A percentile compares a stretch with the other conserved stretches of the same genome.
phyloP scores from a whole-genome alignment of 2,113 vertebrate species.

The Pipra filicauda region DNA sequence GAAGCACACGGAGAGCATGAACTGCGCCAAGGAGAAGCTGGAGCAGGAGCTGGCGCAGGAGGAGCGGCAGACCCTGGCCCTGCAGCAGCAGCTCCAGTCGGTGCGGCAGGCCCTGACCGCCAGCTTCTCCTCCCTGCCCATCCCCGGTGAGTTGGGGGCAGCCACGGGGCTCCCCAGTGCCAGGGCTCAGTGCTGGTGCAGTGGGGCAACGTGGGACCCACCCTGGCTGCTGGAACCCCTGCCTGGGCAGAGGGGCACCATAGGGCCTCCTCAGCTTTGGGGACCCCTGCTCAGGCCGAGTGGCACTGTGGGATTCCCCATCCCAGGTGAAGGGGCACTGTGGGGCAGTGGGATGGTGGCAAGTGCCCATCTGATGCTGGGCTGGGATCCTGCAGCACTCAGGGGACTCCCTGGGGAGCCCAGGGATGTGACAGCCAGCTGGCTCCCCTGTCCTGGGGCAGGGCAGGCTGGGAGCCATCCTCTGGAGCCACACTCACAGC shows the following conservation, averaged over 20 bases:
- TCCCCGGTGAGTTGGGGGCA: conserved; percentile 80
- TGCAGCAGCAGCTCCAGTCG: conserved; percentile 89
- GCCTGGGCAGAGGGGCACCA: not conserved
- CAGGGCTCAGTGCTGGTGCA: fast-evolving
- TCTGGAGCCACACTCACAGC: not conserved
- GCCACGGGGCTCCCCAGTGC: fast-evolving
- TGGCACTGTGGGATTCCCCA: not conserved
- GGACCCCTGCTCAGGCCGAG: not conserved
- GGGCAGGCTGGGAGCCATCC: not conserved
- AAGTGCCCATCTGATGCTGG: not conserved
- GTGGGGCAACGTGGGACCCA: not conserved
- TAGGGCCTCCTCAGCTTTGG: not conserved
- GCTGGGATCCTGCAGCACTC: not conserved
- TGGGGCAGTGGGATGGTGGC: no score
- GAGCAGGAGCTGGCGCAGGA: conserved; percentile 93
- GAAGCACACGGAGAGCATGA: conserved; percentile 95
- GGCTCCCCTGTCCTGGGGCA: fast-evolving
- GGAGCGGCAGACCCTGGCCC: conserved; percentile 87
- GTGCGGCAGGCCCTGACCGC: conserved; percentile 89
- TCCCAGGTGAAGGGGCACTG: not conserved
- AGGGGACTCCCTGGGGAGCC: not conserved
- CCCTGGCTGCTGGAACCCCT: not conserved
- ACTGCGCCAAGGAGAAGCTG: conserved; percentile 91
- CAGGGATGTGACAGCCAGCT: not conserved
- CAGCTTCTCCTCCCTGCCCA: conserved; percentile 88